Evolutionary conservation across 1,140 invertebrate genomes (phyloP).

Genomic region (Aphis gossypii): DNA sequence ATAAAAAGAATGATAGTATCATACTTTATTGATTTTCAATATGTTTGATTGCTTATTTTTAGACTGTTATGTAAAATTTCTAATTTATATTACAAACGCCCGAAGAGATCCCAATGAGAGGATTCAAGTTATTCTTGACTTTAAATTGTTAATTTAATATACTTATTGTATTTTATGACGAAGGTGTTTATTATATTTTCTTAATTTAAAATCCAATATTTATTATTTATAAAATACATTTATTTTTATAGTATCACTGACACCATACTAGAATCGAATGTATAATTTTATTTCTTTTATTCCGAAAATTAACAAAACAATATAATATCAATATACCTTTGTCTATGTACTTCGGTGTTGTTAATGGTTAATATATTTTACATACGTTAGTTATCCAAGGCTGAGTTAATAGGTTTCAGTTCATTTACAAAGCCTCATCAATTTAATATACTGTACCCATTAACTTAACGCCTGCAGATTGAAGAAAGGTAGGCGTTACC

Average conservation of each 20-base stretch:
- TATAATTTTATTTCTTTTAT: not conserved
- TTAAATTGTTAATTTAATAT: not conserved
- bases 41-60: not conserved
- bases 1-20: not conserved
- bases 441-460: slow-evolving; percentile 19
- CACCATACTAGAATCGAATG: not conserved
- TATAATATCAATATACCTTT: not conserved
- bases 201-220: not conserved
- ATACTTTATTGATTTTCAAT: not conserved
- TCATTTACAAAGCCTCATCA: not conserved
- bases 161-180: not conserved
- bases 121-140: not conserved
- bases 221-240: not conserved
- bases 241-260: not conserved
- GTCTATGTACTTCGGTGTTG: not conserved
- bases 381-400: not conserved
- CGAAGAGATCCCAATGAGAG: not conserved
- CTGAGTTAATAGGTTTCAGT: not conserved
- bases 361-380: not conserved
- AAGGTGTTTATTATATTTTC: not conserved
- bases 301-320: not conserved
- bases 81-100: not conserved
- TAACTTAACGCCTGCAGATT: not conserved
- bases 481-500: not conserved
- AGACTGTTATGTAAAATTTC: not conserved